Conservation (phyloP, 2,888 invertebrate genomes). For the Allacma fusca region DNA sequence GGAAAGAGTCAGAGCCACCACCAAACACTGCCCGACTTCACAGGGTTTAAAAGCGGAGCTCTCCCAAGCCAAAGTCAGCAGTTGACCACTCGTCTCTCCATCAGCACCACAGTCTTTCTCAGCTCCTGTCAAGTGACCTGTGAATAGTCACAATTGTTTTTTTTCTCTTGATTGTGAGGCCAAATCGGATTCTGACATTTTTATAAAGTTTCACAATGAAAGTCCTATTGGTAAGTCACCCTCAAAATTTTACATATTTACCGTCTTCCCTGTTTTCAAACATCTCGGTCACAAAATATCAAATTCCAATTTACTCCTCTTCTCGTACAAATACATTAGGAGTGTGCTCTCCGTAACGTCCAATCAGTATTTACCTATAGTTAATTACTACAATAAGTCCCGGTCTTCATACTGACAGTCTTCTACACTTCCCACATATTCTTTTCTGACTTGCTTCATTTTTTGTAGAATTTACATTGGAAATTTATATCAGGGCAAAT, state of each 20-base stretch:
- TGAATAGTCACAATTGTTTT: not conserved
- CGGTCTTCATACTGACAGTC: too few species aligned
- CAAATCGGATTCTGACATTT: not conserved
- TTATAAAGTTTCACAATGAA: slow-evolving; percentile 24
- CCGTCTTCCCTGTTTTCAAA: not conserved
- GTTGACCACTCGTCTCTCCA: slow-evolving; percentile 23
- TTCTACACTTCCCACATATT: too few species aligned
- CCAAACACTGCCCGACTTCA: slow-evolving; percentile 3
- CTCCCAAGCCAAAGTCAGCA: slow-evolving; percentile 18
- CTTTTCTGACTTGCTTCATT: too few species aligned
- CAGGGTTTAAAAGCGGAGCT: slow-evolving; percentile 42
- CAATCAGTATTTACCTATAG: too few species aligned
- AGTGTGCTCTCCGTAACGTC: too few species aligned
- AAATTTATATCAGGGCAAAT: too few species aligned
- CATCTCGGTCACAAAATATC: not conserved
- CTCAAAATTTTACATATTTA: not conserved
- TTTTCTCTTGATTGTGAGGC: slow-evolving; percentile 2
- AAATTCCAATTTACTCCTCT: too few species aligned
- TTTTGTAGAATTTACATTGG: too few species aligned
- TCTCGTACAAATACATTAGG: too few species aligned
- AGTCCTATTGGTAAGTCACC: slow-evolving; percentile 36
- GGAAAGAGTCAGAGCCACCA: too few species aligned
- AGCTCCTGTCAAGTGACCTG: too few species aligned
- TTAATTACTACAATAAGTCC: too few species aligned
- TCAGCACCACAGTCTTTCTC: not conserved